A percentile compares a stretch with the other conserved stretches of the same genome.
Conservation (phyloP, 1,140 invertebrate genomes). For the Sinonovacula constricta region DNA sequence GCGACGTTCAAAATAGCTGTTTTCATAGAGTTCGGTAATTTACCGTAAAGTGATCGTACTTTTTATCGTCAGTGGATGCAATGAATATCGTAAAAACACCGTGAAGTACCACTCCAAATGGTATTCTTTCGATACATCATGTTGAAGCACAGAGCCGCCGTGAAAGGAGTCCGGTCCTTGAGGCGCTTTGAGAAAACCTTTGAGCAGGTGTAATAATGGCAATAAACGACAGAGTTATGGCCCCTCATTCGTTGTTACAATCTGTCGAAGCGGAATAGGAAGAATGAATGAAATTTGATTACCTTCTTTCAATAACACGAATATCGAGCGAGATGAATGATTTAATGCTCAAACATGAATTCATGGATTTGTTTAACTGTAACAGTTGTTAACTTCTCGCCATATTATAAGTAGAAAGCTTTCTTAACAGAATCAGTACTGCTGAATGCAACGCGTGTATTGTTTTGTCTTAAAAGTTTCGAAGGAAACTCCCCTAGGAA, state of each 20-base stretch:
- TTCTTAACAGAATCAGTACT: no score
- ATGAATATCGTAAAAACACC: constrained; percentile 33
- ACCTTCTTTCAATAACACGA: no score
- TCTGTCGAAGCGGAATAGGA: constrained; percentile 21
- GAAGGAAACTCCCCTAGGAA: no score
- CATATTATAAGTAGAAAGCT: no score
- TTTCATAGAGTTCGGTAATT: constrained; percentile 41
- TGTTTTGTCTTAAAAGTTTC: no score
- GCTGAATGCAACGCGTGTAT: no score
- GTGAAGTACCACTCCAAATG: constrained; percentile 4
- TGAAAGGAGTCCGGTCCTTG: constrained; percentile 18
- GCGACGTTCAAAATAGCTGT: constrained; percentile 1
- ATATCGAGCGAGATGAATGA: no score
- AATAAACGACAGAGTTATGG: constrained; percentile 20
- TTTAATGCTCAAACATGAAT: no score
- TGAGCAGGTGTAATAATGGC: constrained; percentile 27
- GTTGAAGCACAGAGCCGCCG: constrained; percentile 15
- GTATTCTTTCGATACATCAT: constrained; percentile 23
- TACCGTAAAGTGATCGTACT: constrained; percentile 43
- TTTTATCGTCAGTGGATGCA: constrained; percentile 7
- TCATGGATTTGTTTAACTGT: no score
- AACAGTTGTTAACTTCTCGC: no score
- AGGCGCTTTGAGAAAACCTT: constrained; percentile 23
- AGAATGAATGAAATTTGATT: background rate
- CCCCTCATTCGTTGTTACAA: constrained; percentile 5